phyloP scores from a whole-genome alignment of 2,888 invertebrate species.

The Chrysolina oricalcia region DNA sequence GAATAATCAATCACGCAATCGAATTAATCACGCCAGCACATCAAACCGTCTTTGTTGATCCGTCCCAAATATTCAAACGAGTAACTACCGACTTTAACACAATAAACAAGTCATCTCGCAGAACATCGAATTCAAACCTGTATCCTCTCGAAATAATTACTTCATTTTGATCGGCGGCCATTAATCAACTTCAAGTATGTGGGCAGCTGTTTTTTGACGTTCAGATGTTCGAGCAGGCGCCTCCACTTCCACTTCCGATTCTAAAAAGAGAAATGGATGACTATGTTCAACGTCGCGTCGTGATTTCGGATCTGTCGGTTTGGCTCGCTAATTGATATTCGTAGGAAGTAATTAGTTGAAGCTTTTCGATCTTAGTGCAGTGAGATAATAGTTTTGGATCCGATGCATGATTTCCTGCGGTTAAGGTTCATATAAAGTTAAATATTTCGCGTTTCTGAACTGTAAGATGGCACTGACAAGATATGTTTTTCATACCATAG shows the following conservation, averaged over 20 bases:
- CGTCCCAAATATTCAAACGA: conserved; percentile 1
- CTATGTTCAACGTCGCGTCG: conserved; percentile 4
- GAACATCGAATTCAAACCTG: conserved; percentile 16
- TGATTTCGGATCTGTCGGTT: conserved; percentile 14
- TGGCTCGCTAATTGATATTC: conserved; percentile 1
- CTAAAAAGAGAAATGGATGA: conserved; percentile 24
- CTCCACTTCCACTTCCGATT: conserved; percentile 21
- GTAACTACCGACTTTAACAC: background rate
- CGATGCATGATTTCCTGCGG: no score
- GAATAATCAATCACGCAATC: background rate
- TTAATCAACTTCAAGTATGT: conserved; percentile 27
- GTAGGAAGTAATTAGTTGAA: conserved; percentile 13
- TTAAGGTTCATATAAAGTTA: no score
- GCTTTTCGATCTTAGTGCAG: background rate
- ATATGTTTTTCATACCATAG: no score
- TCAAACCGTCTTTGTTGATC: background rate
- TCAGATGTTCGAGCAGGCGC: conserved; percentile 13
- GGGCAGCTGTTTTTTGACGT: conserved; percentile 27
- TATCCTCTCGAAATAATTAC: conserved; percentile 26
- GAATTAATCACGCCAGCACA: background rate
- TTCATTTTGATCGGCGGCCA: conserved; percentile 22
- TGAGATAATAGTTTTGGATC: no score
- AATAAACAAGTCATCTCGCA: conserved; percentile 9
- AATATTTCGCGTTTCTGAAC: no score
- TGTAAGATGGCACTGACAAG: no score